Evolutionary conservation across 2,888 invertebrate genomes (phyloP), one percentile per base, ranked within the genome.

Genomic region (Oscheius sp.): DNA sequence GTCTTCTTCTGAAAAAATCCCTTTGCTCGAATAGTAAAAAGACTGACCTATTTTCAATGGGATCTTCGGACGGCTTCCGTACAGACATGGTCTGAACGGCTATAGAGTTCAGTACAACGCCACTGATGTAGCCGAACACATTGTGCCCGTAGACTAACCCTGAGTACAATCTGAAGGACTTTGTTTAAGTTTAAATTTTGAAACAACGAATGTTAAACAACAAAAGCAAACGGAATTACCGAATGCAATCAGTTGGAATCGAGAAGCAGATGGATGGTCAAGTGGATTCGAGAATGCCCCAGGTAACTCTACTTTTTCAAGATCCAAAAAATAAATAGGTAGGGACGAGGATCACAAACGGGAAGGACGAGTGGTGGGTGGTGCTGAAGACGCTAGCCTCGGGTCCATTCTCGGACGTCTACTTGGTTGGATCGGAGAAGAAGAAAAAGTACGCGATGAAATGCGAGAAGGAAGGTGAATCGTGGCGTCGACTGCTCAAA

Each of bases 371-470:
- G 9, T 78, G 76, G 53, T 82, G 77, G 78, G 73, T 71, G 66
- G 82, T 84, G 33, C 70, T 82, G 65, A 66, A 77, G 59, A 73
- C 76, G 70, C 78, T 84, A 73, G 80, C 80, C 70, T 79, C 84
- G 11, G 85, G 86, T 33, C 85, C 85, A 11, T 86, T 86, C 74
- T 84, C 83, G 29, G 86, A 85, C 65, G 86, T 86, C 53, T 86
- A 83, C 74, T 75, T 81, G 10, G 81, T 85, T 33, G 70, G 60
- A 13, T 79, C 68, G 32, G 32, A 62, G 5, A 77, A 70, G 55
- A 71, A 71, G 32, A 71, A 76, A 62, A 73, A 79, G 29, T 85
- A 79, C 70, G 86, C 86, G 37, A 86, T 86, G 86, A 86, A 86
- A 71, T 79, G 80, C 66, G 86, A 86, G 63, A 66, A 79, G 60